Evolutionary conservation across 1,140 invertebrate species (phyloP), one percentile per base, ranked within the genome.

Genomic region (Heliconius congener): DNA sequence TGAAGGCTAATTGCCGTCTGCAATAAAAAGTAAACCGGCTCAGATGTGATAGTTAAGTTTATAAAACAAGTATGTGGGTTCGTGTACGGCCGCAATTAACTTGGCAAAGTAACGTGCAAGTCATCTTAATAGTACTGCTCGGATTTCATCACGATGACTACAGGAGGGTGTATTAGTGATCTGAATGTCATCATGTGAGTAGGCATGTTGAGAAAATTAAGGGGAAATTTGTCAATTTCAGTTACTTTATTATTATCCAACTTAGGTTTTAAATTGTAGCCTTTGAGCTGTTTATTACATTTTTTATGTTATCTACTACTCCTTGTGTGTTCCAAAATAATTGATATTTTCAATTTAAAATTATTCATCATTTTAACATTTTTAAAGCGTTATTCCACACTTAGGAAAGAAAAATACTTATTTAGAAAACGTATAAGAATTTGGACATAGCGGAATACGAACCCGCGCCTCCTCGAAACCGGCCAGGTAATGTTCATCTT

Each of bases 91-190:
- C 88, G 88, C 86, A 92, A 92, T 93, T 92, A 93, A 91, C 86
- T 91, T 83, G 78, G 86, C 85, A 86, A 84, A 85, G 81, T 81
- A 84, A 92, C 88, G 57, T 86, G 91, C 89, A 90, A 93, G 92
- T 93, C 92, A 93, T 83, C 81, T 85, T 88, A 91, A 91, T 91
- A 87, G 86, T 86, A 85, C 84, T 82, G 85, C 84, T 91, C 90
- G 85, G 87, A 90, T 93, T 93, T 90, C 89, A 89, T 84, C 84
- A 91, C 87, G 90, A 91, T 84, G 85, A 86, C 81, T 81, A 85
- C 82, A 78, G 85, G 79, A 84, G 87, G 89, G 84, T 85, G 78
- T 84, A 87, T 89, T 87, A 86, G 83, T 83, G 85, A 82, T 84
- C 77, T 85, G 83, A 88, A 81, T 78, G 80, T 81, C 75, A 83